Percentiles rank a stretch among this genome's conserved stretches.
phyloP scores from a whole-genome alignment of 2,888 invertebrate species.

The Aphidius colemani region DNA sequence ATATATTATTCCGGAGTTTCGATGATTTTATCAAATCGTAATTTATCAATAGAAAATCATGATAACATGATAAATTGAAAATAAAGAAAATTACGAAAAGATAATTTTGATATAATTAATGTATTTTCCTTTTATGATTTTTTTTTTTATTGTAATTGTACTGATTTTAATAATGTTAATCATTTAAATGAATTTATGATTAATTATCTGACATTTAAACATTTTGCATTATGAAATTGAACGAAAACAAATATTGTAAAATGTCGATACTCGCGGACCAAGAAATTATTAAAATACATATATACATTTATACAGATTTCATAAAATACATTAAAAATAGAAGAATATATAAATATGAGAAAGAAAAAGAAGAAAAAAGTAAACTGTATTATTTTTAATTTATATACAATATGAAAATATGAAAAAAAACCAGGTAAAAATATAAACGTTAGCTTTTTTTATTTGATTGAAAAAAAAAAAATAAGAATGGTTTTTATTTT shows the following conservation, averaged over 20 bases:
- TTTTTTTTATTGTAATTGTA: constrained; percentile 20
- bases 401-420: constrained; percentile 11
- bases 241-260: constrained; percentile 20
- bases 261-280: constrained; percentile 24
- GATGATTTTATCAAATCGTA: neutral
- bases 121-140: neutral
- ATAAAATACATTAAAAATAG: neutral
- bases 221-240: constrained; percentile 21
- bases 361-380: constrained; percentile 6
- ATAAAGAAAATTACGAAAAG: neutral
- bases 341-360: too few relatives aligned
- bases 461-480: constrained; percentile 5
- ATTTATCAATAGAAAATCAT: neutral
- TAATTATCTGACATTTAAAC: constrained; percentile 23
- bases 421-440: constrained; percentile 9
- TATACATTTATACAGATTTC: constrained; percentile 6
- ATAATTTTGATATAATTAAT: constrained; percentile 18
- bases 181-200: constrained; percentile 19
- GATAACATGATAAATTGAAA: neutral
- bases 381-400: constrained; percentile 26
- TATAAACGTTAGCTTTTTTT: constrained; percentile 23
- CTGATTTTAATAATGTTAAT: constrained; percentile 17
- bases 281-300: constrained; percentile 8
- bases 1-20: constrained; percentile 16
- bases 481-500: constrained; percentile 14